These are phyloP conservation scores for Malachius bipustulatus DNA, from an alignment of 2,888 invertebrate genomes.

Conservation along the genomic window DNA sequence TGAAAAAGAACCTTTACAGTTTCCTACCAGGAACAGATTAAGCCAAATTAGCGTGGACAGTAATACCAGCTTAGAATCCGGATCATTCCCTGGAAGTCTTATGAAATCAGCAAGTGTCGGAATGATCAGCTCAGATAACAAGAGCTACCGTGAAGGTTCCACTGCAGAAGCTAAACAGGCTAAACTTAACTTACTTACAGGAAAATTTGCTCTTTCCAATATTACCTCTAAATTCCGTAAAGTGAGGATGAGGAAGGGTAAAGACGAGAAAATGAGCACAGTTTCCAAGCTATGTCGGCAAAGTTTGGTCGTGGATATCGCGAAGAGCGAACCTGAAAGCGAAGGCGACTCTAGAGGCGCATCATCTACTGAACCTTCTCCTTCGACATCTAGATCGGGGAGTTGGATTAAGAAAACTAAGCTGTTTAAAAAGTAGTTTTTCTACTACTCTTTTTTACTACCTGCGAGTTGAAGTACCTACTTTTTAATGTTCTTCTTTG, in stretches of 20 bases:
- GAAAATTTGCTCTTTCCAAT: conserved; percentile 41
- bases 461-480: too few relatives aligned
- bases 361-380: conserved; percentile 21
- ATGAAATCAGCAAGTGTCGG: conserved; percentile 65
- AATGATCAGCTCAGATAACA: conserved; percentile 59
- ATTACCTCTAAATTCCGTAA: conserved; percentile 50
- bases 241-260: conserved; percentile 36
- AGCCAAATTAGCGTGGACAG: conserved; percentile 55
- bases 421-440: conserved; percentile 26
- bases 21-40: conserved; percentile 31
- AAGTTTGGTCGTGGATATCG: conserved; percentile 55
- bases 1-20: conserved; percentile 21
- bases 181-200: conserved; percentile 30
- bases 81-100: conserved; percentile 37
- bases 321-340: conserved; percentile 15
- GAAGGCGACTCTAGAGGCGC: conserved; percentile 19
- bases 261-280: conserved; percentile 33
- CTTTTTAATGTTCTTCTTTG: too few relatives aligned
- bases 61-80: conserved; percentile 39
- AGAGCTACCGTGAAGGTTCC: conserved; percentile 45
- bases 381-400: conserved; percentile 23
- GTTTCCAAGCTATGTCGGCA: conserved; percentile 63
- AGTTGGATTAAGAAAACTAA: conserved; percentile 30
- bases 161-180: conserved; percentile 37
- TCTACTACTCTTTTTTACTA: conserved; percentile 10